A percentile compares a stretch with the other conserved stretches of the same genome.
phyloP scores from a whole-genome alignment of 2,113 vertebrate species.

The Apistogramma diplotaenia region DNA sequence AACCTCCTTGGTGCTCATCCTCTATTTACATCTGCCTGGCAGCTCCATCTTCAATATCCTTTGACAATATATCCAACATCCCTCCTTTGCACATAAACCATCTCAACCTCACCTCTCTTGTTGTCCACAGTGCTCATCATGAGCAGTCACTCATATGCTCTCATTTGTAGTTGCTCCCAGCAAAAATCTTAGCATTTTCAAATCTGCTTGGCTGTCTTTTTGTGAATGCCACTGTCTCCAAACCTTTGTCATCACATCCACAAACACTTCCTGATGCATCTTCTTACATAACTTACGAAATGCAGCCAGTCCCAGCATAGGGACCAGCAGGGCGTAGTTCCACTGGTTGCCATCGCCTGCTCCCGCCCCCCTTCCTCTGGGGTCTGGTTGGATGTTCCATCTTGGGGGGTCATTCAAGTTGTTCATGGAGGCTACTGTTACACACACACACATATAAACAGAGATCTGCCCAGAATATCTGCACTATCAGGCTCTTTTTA shows the following conservation, averaged over 20 bases:
- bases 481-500: background rate
- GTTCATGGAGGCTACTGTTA: constrained; percentile 83
- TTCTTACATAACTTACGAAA: constrained; percentile 85
- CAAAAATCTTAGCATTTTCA: too few relatives aligned
- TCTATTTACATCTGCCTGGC: too few relatives aligned
- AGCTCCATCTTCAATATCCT: too few relatives aligned
- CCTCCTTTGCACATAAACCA: too few relatives aligned
- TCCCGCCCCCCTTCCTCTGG: constrained; percentile 78
- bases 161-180: too few relatives aligned
- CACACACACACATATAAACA: background rate
- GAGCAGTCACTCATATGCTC: too few relatives aligned
- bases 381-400: constrained; percentile 91
- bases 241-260: background rate
- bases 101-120: too few relatives aligned
- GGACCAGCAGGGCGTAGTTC: constrained; percentile 95
- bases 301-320: constrained; percentile 93
- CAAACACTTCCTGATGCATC: background rate
- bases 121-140: too few relatives aligned
- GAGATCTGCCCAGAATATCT: background rate
- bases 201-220: too few relatives aligned
- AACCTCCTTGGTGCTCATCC: too few relatives aligned
- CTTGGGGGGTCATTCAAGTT: constrained; percentile 92
- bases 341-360: constrained; percentile 85
- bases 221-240: too few relatives aligned
- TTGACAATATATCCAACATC: too few relatives aligned